These are phyloP conservation scores for Spatula clypeata DNA, from an alignment of 2,797 vertebrate species.

Conservation along the genomic window DNA sequence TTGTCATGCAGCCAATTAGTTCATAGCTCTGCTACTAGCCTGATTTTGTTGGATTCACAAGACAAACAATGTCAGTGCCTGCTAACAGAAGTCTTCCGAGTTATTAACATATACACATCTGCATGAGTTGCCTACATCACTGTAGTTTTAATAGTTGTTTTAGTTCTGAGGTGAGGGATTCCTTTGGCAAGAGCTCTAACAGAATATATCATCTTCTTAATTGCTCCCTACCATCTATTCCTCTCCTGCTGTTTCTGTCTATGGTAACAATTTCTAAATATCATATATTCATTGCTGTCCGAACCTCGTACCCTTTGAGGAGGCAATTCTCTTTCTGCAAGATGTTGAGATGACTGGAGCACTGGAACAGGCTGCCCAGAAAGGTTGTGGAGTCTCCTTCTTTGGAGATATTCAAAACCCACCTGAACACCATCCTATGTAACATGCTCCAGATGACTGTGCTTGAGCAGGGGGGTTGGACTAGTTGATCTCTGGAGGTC, in stretches of 20 bases:
- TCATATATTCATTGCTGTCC: neutral
- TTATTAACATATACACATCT: neutral
- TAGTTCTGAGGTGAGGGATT: neutral
- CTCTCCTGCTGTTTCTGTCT: neutral
- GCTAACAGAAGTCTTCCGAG: neutral
- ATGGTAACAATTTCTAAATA: neutral
- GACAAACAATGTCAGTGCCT: neutral
- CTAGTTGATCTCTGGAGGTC: no score
- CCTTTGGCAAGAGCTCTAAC: neutral
- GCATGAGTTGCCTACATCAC: fast-evolving
- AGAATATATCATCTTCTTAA: neutral
- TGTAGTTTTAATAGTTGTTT: neutral
- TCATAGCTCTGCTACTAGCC: neutral
- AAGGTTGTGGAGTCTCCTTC: no score
- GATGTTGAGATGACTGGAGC: neutral
- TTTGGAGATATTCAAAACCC: no score
- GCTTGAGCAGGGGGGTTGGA: no score
- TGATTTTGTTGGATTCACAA: neutral
- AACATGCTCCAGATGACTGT: no score
- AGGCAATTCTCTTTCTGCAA: neutral
- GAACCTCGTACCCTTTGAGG: neutral
- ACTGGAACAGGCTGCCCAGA: no score
- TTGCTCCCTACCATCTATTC: neutral
- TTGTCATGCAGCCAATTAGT: neutral
- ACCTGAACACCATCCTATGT: no score